A percentile compares a stretch with the other conserved stretches of the same genome.
Conservation (phyloP, 2,113 vertebrate species). For the Corythornis cristatus region DNA sequence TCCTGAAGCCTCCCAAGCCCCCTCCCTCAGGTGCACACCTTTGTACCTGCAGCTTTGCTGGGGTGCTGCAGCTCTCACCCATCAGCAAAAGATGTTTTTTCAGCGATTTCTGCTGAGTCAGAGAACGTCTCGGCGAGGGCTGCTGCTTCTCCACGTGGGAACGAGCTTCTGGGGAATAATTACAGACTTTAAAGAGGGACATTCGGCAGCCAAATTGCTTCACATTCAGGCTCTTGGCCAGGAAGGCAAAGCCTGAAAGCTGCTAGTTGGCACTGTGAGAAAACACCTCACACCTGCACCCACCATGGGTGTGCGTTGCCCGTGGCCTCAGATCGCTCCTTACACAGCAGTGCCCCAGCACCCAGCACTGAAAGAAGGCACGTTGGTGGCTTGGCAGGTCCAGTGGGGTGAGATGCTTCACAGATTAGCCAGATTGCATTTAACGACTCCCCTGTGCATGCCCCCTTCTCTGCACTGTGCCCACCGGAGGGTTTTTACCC, state of each 20-base stretch:
- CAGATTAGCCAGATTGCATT: neutral
- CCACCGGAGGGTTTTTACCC: neutral
- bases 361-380: neutral
- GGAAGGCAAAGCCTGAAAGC: constrained; percentile 24
- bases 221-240: constrained; percentile 36
- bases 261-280: neutral
- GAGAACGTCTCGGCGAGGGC: neutral
- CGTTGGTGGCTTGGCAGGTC: accelerated
- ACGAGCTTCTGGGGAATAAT: constrained; percentile 8
- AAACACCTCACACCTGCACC: neutral
- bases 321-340: neutral
- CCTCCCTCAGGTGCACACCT: neutral
- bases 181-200: constrained; percentile 2
- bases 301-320: neutral
- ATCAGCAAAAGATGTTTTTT: neutral
- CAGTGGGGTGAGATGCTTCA: accelerated
- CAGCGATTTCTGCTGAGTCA: constrained; percentile 38
- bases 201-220: constrained; percentile 37
- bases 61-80: neutral
- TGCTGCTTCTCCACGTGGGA: constrained; percentile 45
- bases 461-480: neutral
- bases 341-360: accelerated
- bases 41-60: neutral
- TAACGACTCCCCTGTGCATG: neutral
- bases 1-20: neutral